Evolutionary conservation across 2,113 vertebrate species (phyloP), one percentile per base, ranked within the genome.

Genomic region (Anolis sagrei): DNA sequence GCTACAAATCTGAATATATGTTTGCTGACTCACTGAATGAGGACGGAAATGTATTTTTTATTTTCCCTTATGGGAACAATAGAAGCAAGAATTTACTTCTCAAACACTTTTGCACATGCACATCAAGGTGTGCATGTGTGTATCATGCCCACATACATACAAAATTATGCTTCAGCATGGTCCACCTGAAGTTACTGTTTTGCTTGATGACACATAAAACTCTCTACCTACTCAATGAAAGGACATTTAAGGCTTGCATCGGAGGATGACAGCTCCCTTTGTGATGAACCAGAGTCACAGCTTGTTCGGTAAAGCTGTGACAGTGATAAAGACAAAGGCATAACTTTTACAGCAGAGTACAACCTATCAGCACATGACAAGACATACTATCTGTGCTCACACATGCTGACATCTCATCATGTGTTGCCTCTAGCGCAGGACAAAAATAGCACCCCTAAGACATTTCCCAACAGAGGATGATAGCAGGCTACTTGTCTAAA

Each of bases 351-450:
- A 94, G 92, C 92, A 94, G 94, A 96, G 94, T 93, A 94, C 89
- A 94, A 92, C 93, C 96, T 97, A 96, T 98, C 96, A 94, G 92
- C 91, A 93, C 94, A 93, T 96, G 96, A 97, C 95, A 96, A 96
- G 94, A 92, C 91, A 95, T 93, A 94, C 96, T 98, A 97, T 98
- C 97, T 94, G 93, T 92, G 92, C 93, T 95, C 95, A 92, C 95
- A 95, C 95, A 95, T 75, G 95, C 95, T 95, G 96, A 97, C 96
- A 97, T 95, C 94, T 95, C 95, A 95, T 95, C 97, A 97, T 96
- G 95, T 92, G 91, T 95, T 96, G 95, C 95, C 96, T 95, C 90
- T 92, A 95, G 96, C 93, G 95, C 84, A 0, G 44, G 91, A 95
- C 93, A 94, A 94, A 95, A 97, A 96, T 97, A 97, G 95, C 95